Base-by-base conservation (phyloP, 2,888 invertebrate genomes). In the Plebejus melissa region DNA sequence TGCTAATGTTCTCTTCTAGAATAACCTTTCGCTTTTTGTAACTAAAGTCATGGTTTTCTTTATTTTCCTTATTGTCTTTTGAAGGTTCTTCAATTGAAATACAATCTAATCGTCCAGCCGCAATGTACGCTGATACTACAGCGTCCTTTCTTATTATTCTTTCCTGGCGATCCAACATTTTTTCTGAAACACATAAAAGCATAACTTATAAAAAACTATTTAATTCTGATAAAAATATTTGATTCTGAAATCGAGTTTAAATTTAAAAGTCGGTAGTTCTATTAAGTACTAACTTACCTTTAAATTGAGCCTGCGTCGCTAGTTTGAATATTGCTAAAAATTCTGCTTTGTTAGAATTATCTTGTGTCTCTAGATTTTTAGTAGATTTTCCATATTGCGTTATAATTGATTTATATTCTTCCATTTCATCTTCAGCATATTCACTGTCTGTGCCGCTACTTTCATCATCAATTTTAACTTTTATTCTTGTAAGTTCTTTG, bases 281-380 rank as follows among this genome's bases (percentile, higher is more conserved):
- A 16, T 16, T 54, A 22, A 22, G 22, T 22, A 50, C 32, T 3
- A 13, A 4, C 36, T 22, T 46, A 96, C 96, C 95, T 89, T 95
- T 95, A 81, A 89, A 95, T 78, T 86, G 89, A 74, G 90, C 88
- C 76, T 93, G 91, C n/a, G 96, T 95, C 7, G 95, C 95, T 77
- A 96, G 87, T 74, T 94, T 94, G 79, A 96, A 95, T 80, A 94
- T 90, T 41, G 95, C 93, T 75, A 96, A 89, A 84, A 96, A 96
- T 22, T 94, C 88, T 22, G 94, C 84, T 84, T 96, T 82, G 74
- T 91, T 89, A 50, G 93, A 88, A 79, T 94, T 93, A 28, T 80
- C 77, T 90, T 92, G 76, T 90, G 79, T 77, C 70, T 78, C 75
- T 22, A 74, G 41, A 72, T 50, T 69, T 6, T 65, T 65, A 9